phyloP scores from a whole-genome alignment of 2,888 invertebrate genomes.

The Stegophylla sp. region DNA sequence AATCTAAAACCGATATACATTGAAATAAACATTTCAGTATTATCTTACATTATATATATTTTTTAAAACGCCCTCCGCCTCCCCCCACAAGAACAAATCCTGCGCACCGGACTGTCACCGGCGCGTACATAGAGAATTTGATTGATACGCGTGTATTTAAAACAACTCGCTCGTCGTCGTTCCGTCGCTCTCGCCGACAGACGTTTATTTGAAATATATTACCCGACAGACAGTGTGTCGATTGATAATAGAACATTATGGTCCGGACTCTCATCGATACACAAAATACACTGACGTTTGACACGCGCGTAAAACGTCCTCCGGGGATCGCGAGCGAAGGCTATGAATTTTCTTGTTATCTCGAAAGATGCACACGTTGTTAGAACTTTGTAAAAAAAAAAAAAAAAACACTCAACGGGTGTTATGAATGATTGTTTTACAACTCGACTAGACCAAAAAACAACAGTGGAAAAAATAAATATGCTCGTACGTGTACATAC shows the following conservation, averaged over 20 bases:
- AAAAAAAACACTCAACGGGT: not conserved
- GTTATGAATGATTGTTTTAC: slow-evolving; percentile 32
- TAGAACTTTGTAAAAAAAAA: not conserved
- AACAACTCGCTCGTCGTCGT: not conserved
- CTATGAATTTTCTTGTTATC: slow-evolving; percentile 34
- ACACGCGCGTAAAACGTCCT: slow-evolving; percentile 20
- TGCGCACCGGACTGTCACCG: too few relatives aligned
- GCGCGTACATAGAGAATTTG: too few relatives aligned
- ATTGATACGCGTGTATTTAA: not conserved
- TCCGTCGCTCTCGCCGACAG: not conserved
- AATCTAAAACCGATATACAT: too few relatives aligned
- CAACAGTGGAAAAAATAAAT: not conserved
- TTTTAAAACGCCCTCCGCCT: too few relatives aligned
- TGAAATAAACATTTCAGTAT: too few relatives aligned
- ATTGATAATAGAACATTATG: not conserved
- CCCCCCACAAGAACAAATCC: too few relatives aligned
- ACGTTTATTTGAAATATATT: not conserved
- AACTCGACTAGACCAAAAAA: slow-evolving; percentile 8
- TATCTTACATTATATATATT: too few relatives aligned
- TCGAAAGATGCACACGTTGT: slow-evolving; percentile 1
- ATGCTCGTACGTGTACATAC: not conserved
- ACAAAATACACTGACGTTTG: not conserved
- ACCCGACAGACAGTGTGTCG: not conserved
- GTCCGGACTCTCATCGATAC: not conserved
- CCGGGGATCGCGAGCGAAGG: not conserved